Evolutionary conservation across 2,888 invertebrate species (phyloP), one percentile per base, ranked within the genome.

Genomic region (Zhengitettix transpicula): DNA sequence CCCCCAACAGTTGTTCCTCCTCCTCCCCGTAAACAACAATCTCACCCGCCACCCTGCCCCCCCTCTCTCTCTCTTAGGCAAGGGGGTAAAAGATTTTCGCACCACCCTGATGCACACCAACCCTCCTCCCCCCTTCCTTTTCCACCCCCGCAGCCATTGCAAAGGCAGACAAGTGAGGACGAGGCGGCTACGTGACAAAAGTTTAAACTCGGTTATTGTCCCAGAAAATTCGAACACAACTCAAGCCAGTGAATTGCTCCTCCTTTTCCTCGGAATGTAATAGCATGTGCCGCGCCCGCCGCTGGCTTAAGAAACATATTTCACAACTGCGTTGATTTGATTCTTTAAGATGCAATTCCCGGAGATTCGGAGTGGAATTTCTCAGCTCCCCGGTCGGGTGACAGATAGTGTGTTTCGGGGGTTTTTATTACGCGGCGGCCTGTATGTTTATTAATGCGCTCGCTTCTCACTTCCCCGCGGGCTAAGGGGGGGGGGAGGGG

Each of bases 171-270:
- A 47, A 47, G 47, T 47, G 47, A 47, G 47, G 51, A 51, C 51
- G 42, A n/a, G 28, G 56, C 17, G 41, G 42, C 28, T 47, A 57
- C 57, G 57, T 57, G 57, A 57, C 57, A 52, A 57, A 57, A 52
- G 57, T 57, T 57, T 57, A 47, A 57, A 57, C 44, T 17, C 40
- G 40, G 57, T 40, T 40, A 57, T 57, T 57, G 57, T 11, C 44
- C 57, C 57, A 51, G 57, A 57, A 57, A 47, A 51, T 57, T 47
- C 51, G 52, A 57, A 52, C 57, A 57, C 57, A 57, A 57, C 47
- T 57, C 57, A 57, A 57, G 28, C 47, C 47, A 47, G 47, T 47
- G 47, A 47, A 47, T 47, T 47, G 47, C 47, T 47, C n/a, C 44
- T n/a, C n/a, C 28, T 28, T 28, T 28, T 28, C 47, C 47, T n/a